Base-by-base conservation (phyloP, 2,888 invertebrate genomes). In the Oxyscelio sp. region DNA sequence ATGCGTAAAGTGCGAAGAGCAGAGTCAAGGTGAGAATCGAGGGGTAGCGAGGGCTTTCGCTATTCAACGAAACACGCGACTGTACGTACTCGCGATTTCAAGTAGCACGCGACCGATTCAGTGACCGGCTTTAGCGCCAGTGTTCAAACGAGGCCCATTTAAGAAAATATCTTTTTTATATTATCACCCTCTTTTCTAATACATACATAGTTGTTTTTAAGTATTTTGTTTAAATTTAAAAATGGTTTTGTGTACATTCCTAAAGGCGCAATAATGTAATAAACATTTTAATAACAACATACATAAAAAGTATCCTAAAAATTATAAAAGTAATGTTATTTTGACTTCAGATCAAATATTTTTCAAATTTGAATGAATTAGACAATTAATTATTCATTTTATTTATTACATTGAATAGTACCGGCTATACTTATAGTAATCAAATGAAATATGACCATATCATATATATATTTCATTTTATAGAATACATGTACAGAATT, bases 51-150 rank as follows among this genome's bases (percentile, higher is more conserved):
- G 88, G 86, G 88, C 89, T 88, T 87, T 88, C 27, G 59, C 31
- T 66, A 58, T 90, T 88, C 88, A 87, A 88, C 87, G 89, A 87
- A 89, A 90, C 91, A 91, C 91, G 91, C 91, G 90, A 91, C 88
- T 88, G 66, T 65, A 56, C 34, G 65, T 80, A 85, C 79, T 75
- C 87, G 85, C 89, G 87, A 85, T 78, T 66, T 71, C 89, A 82
- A 88, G 82, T 83, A 87, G 90, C 91, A 91, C 91, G 90, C 88
- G 90, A 90, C 88, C 85, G 90, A 88, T 89, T 87, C 88, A 83
- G 79, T 83, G 86, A 81, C 81, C 87, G 74, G 82, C 89, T 88
- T 90, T 84, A 85, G 87, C 85, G 82, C 84, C 83, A 88, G 73
- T 11, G 19, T 4, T 59, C 21, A 13, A 34, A 9, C 34, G 34